Evolutionary conservation across 2,888 invertebrate species (phyloP), one percentile per base, ranked within the genome.

Genomic region (Acanthopleura granulata): DNA sequence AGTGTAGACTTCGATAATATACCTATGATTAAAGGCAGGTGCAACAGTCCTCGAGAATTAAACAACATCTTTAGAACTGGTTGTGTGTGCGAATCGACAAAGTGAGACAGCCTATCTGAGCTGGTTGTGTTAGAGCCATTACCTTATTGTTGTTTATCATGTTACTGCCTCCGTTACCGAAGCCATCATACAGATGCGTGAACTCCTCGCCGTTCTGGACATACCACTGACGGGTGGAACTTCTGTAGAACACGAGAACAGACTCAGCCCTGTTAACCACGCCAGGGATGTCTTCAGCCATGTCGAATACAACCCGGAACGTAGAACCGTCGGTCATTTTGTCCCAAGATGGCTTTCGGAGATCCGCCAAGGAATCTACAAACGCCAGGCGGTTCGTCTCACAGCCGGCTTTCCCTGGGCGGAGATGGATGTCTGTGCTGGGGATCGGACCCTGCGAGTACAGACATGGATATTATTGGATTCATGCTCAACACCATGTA

Each of bases 161-260:
- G 18, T 29, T 27, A 49, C 72, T 72, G 50, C 72, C 72, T 1
- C 72, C 72, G 25, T 72, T 72, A 51, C 27, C 27, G 14, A 16
- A 50, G 22, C 72, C 72, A 18, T 72, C 72, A 29, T 72, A 72
- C 16, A 72, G 29, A 29, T 72, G 72, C 1, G 72, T 57, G n/a
- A 72, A 25, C 3, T 27, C 57, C n/a, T 50, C 51, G 1, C 72
- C 57, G 57, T 27, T 51, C 15, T 57, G n/a, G 16, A 57, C 72
- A 25, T 51, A 72, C 72, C 72, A 72, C 29, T 72, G 50, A 12
- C 29, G n/a, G 72, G 51, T 50, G 29, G 51, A 18, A 18, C 3
- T n/a, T 12, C 72, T n/a, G 57, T 72, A 72, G 72, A 57, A 72
- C 29, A 72, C 4, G 27, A 51, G 27, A 1, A 72, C 4, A 14